Conservation (phyloP, 2,797 vertebrate genomes). For the Tragelaphus eurycerus region DNA sequence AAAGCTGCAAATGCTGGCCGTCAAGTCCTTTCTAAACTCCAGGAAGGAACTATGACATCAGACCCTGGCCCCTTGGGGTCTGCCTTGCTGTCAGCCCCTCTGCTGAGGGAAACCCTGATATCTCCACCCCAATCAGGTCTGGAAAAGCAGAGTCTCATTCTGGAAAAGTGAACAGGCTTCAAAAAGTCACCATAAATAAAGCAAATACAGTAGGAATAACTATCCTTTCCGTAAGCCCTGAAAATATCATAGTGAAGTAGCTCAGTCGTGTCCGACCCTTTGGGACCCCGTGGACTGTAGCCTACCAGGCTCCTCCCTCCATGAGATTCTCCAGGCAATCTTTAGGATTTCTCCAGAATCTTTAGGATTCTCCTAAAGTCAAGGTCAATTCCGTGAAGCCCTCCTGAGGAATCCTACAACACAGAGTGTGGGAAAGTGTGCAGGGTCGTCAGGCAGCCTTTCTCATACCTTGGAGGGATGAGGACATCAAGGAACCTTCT, state of each 20-base stretch:
- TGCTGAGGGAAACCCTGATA: rapidly evolving
- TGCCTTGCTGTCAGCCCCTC: not conserved
- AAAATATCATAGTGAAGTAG: not conserved
- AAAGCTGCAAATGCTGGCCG: rapidly evolving
- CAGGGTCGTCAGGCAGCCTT: rapidly evolving
- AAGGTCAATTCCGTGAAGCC: not conserved
- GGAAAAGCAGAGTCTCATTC: not conserved
- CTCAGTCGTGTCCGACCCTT: no score
- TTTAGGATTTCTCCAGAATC: no score
- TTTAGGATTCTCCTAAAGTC: no score
- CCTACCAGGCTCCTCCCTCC: no score
- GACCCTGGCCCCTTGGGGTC: not conserved
- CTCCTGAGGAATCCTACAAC: not conserved
- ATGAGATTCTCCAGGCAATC: no score
- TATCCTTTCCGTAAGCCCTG: not conserved
- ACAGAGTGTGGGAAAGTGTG: rapidly evolving
- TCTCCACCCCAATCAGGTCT: not conserved
- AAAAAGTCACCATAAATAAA: not conserved
- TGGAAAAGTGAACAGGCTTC: not conserved
- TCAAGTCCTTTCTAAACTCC: rapidly evolving
- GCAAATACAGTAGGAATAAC: not conserved
- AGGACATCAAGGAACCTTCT: not conserved
- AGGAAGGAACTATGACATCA: rapidly evolving
- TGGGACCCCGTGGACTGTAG: no score
- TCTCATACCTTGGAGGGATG: not conserved